Conservation (phyloP, 2,888 invertebrate species). For the Baronia brevicornis region DNA sequence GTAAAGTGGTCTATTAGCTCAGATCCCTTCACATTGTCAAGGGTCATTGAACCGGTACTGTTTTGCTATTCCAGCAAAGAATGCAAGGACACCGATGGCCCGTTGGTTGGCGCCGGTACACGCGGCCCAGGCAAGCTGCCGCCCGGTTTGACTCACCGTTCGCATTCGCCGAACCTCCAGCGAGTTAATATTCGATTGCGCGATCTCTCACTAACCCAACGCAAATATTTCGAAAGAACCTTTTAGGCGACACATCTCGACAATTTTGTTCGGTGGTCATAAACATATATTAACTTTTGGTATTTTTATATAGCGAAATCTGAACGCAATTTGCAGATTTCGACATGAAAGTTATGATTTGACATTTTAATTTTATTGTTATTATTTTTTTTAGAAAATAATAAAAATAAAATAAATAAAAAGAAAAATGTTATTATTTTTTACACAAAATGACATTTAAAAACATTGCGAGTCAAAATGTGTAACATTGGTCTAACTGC, state of each 20-base stretch:
- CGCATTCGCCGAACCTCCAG: conserved; percentile 17
- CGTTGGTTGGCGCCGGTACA: conserved; percentile 24
- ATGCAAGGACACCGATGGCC: conserved; percentile 65
- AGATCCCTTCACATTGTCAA: conserved; percentile 65
- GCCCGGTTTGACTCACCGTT: conserved; percentile 17
- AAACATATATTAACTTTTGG: conserved; percentile 2
- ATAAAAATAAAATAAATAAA: no score
- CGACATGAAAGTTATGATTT: no score
- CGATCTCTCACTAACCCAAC: conserved; percentile 34
- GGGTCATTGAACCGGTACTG: conserved; percentile 66
- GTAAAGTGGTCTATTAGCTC: conserved; percentile 51
- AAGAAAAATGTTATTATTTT: no score
- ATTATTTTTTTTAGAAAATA: no score
- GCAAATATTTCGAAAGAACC: conserved; percentile 46
- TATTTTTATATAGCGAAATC: neutral
- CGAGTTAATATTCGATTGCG: conserved; percentile 24
- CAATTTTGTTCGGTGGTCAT: conserved; percentile 6
- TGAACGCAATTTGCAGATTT: neutral
- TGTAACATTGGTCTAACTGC: no score
- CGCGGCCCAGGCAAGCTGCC: conserved; percentile 16
- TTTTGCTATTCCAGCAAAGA: conserved; percentile 57
- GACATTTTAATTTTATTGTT: no score
- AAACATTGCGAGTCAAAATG: no score
- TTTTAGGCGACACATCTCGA: conserved; percentile 31
- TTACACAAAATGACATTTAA: no score